Percentiles rank a stretch among this genome's conserved stretches.
These are phyloP conservation scores for Ectemnius cavifrons DNA, from an alignment of 2,888 invertebrate genomes.

Conservation along the genomic window DNA sequence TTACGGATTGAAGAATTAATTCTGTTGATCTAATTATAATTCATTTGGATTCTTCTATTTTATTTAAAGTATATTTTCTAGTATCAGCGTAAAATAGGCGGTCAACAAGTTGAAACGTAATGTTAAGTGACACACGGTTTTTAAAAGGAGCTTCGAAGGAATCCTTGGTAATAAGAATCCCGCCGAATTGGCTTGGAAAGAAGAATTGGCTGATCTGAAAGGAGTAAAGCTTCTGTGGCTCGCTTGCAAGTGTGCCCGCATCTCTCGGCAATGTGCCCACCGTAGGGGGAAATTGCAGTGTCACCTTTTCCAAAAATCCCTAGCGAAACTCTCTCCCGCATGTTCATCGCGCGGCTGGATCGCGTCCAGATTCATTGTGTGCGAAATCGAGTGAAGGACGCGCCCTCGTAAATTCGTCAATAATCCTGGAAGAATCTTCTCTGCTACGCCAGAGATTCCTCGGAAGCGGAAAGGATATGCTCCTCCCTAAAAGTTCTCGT, in stretches of 20 bases:
- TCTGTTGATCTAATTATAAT: too few relatives aligned
- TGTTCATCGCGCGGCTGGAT: slow-evolving; percentile 27
- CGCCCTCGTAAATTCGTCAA: neutral
- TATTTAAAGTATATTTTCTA: too few relatives aligned
- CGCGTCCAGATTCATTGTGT: slow-evolving; percentile 48
- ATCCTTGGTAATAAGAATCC: too few relatives aligned
- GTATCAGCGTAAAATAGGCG: too few relatives aligned
- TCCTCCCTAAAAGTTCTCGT: neutral
- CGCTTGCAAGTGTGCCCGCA: neutral
- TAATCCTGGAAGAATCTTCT: neutral
- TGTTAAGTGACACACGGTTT: too few relatives aligned
- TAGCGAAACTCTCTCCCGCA: slow-evolving; percentile 13
- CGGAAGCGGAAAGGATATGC: neutral
- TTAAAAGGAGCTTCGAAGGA: too few relatives aligned
- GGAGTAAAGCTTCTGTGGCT: too few relatives aligned
- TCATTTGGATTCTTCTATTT: too few relatives aligned
- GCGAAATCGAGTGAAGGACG: slow-evolving; percentile 34
- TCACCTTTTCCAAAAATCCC: slow-evolving; percentile 49
- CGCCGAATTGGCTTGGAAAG: neutral
- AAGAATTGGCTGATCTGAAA: slow-evolving; percentile 16
- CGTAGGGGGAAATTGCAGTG: slow-evolving; percentile 43
- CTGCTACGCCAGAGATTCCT: too few relatives aligned
- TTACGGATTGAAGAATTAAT: too few relatives aligned
- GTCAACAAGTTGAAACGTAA: too few relatives aligned
- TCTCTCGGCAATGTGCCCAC: slow-evolving; percentile 44